These are phyloP conservation scores for Eretmocerus hayati DNA, from an alignment of 2,888 invertebrate species.

Conservation along the genomic window DNA sequence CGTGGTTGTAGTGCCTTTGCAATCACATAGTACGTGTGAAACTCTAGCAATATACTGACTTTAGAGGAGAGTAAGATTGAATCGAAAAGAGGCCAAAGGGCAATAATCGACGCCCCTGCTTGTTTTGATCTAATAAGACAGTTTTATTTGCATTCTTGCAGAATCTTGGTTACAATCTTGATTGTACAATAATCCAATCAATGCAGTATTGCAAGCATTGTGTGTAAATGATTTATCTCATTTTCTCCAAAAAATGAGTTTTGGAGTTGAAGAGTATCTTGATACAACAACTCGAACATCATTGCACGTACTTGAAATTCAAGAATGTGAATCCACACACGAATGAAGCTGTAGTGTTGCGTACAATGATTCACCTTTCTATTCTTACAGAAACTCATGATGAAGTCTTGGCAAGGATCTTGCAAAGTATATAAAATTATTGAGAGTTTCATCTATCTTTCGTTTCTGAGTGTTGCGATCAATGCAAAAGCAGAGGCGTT, in stretches of 20 bases:
- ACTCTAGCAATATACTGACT: slow-evolving; percentile 17
- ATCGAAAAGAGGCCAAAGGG: slow-evolving; percentile 19
- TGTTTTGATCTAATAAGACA: slow-evolving; percentile 5
- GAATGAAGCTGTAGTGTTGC: no score
- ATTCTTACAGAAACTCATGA: no score
- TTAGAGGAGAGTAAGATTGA: slow-evolving; percentile 20
- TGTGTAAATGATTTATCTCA: slow-evolving; percentile 3
- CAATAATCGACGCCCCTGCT: slow-evolving; percentile 22
- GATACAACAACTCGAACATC: no score
- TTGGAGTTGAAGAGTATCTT: no score
- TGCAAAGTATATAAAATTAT: no score
- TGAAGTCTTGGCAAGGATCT: no score
- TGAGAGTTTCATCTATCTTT: no score
- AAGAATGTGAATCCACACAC: no score
- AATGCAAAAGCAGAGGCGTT: slow-evolving; percentile 20
- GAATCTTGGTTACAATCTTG: background rate
- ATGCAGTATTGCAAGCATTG: no score
- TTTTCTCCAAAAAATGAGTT: slow-evolving; percentile 5
- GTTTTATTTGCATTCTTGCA: slow-evolving; percentile 6
- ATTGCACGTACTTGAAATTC: no score
- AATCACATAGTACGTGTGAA: slow-evolving; percentile 7
- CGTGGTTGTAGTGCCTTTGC: slow-evolving; percentile 65
- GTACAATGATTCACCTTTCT: no score
- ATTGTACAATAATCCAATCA: background rate
- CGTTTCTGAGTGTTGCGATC: no score